Conservation (phyloP, 2,113 vertebrate genomes). For the Catharus bicknelli region DNA sequence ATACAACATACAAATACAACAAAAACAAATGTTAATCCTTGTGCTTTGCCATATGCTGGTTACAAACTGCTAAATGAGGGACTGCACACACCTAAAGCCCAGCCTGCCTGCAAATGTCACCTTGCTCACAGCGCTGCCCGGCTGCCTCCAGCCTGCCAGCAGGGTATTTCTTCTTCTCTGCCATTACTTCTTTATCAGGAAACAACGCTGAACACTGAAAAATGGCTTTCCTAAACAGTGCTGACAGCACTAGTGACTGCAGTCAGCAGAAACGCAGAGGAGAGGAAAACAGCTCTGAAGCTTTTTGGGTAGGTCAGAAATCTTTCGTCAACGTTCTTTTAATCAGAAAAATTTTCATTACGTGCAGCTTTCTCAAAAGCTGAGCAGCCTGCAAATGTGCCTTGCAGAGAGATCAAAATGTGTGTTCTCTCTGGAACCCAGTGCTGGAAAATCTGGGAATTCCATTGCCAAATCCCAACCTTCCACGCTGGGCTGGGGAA, state of each 20-base stretch:
- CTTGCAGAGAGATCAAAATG: accelerated
- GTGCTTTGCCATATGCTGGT: neutral
- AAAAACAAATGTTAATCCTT: neutral
- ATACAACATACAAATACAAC: too few relatives aligned
- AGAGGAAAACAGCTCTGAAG: conserved; percentile 2
- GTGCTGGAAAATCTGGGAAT: neutral
- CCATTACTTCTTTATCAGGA: neutral
- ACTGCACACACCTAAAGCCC: neutral
- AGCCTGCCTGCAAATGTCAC: neutral
- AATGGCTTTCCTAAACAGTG: conserved; percentile 16
- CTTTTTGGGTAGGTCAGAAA: conserved; percentile 3
- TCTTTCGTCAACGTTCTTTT: neutral
- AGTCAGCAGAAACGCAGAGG: neutral
- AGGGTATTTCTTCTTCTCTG: neutral
- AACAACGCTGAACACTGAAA: neutral
- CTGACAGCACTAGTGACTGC: neutral
- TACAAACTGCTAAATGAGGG: neutral
- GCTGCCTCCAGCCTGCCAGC: neutral
- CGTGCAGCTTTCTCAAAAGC: neutral
- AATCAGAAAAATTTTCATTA: conserved; percentile 14
- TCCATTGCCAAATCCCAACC: neutral
- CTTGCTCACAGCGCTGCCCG: neutral
- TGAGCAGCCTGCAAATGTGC: neutral
- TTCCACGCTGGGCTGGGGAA: neutral
- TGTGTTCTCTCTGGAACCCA: neutral